phyloP scores from a whole-genome alignment of 2,797 vertebrate genomes.

The Hypotaenidia philippensis region DNA sequence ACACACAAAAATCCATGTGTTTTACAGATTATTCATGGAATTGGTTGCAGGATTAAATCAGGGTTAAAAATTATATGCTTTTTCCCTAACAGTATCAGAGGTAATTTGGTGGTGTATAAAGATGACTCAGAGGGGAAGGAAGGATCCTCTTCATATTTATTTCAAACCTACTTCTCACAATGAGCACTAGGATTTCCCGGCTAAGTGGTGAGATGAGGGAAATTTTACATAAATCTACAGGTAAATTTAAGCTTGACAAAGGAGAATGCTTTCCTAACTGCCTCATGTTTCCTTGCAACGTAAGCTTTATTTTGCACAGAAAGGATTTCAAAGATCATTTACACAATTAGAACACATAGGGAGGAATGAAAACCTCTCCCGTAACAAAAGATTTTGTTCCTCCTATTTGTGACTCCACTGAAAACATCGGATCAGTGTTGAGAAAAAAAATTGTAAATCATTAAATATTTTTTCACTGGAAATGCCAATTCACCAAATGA shows the following conservation, averaged over 20 bases:
- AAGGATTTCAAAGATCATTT: conserved; percentile 21
- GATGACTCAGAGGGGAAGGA: conserved; percentile 22
- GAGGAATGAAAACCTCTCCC: background rate
- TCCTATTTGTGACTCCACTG: background rate
- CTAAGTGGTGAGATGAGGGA: background rate
- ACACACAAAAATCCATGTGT: background rate
- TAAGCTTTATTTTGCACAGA: conserved; percentile 13
- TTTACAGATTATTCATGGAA: conserved; percentile 34
- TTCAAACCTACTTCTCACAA: conserved; percentile 1
- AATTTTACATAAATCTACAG: conserved; percentile 1
- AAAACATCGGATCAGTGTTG: background rate
- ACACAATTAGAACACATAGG: background rate
- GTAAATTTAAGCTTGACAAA: conserved; percentile 38
- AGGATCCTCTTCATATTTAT: conserved; percentile 36
- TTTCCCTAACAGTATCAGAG: background rate
- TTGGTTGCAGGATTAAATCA: background rate
- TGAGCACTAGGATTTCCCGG: background rate
- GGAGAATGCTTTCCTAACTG: background rate
- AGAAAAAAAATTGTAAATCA: background rate
- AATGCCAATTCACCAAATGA: background rate
- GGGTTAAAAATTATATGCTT: conserved; percentile 9
- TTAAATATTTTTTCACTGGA: background rate
- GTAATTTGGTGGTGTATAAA: conserved; percentile 21
- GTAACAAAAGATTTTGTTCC: background rate
- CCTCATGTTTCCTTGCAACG: background rate